Percentiles rank a stretch among this genome's conserved stretches.
These are phyloP conservation scores for Callinectes sapidus DNA, from an alignment of 2,888 invertebrate genomes.

Conservation along the genomic window DNA sequence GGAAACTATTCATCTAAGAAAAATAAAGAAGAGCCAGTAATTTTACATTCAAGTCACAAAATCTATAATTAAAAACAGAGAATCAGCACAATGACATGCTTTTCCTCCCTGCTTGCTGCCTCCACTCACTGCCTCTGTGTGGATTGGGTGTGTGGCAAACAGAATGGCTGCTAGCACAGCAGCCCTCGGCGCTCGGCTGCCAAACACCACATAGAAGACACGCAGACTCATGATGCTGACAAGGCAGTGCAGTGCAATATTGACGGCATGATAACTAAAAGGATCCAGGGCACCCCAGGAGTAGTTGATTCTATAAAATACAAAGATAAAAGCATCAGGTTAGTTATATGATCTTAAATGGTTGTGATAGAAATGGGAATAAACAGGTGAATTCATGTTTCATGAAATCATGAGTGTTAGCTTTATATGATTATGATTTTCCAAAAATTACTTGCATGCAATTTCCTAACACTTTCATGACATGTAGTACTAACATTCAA, in stretches of 20 bases:
- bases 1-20: no score
- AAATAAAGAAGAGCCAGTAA: background rate
- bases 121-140: conserved; percentile 86
- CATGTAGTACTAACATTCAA: background rate
- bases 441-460: background rate
- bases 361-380: background rate
- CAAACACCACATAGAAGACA: conserved; percentile 74
- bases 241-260: conserved; percentile 84
- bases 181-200: conserved; percentile 60
- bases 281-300: conserved; percentile 79
- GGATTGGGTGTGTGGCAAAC: conserved; percentile 94
- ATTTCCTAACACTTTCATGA: background rate
- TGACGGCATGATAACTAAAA: conserved; percentile 83
- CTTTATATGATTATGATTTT: background rate
- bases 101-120: background rate
- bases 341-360: background rate
- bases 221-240: conserved; percentile 69
- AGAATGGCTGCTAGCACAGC: conserved; percentile 84
- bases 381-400: background rate
- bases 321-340: background rate
- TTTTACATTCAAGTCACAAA: background rate
- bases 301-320: conserved; percentile 76
- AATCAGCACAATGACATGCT: background rate
- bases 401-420: background rate
- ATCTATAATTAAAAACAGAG: background rate